Evolutionary conservation across 2,888 invertebrate species (phyloP).

Genomic region (Pachycephus smyrnensis): DNA sequence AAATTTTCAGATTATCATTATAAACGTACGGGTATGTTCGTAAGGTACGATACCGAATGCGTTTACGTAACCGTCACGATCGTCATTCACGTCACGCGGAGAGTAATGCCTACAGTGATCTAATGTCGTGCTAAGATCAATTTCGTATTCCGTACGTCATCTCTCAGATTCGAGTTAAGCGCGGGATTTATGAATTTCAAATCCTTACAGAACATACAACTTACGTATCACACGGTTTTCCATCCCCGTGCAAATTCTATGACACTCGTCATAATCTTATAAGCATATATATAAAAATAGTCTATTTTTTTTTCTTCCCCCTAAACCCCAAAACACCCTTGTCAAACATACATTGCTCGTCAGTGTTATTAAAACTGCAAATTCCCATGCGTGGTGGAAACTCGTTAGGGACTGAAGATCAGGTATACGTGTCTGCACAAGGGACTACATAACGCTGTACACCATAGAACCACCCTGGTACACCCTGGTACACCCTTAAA

Average conservation of each 20-base stretch:
- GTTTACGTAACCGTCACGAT: background rate
- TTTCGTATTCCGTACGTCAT: constrained; percentile 45
- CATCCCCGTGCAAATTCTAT: background rate
- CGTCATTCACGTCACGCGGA: background rate
- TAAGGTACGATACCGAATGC: background rate
- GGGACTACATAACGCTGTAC: background rate
- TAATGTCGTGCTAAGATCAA: constrained; percentile 26
- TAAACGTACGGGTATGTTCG: background rate
- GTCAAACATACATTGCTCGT: background rate
- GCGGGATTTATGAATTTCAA: constrained; percentile 58
- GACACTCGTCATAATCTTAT: background rate
- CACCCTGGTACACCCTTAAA: background rate
- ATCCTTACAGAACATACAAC: constrained; percentile 41
- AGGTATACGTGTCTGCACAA: background rate
- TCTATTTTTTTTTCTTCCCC: too few relatives aligned
- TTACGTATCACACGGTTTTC: background rate
- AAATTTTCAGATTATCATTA: background rate
- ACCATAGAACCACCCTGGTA: background rate
- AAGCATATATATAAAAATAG: too few relatives aligned
- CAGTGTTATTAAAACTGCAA: background rate
- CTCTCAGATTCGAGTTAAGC: constrained; percentile 57
- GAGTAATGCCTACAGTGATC: constrained; percentile 1
- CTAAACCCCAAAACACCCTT: background rate
- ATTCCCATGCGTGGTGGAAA: background rate
- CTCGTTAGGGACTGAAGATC: background rate